Base-by-base conservation (phyloP, 2,888 invertebrate genomes). In the Lymantria monacha region DNA sequence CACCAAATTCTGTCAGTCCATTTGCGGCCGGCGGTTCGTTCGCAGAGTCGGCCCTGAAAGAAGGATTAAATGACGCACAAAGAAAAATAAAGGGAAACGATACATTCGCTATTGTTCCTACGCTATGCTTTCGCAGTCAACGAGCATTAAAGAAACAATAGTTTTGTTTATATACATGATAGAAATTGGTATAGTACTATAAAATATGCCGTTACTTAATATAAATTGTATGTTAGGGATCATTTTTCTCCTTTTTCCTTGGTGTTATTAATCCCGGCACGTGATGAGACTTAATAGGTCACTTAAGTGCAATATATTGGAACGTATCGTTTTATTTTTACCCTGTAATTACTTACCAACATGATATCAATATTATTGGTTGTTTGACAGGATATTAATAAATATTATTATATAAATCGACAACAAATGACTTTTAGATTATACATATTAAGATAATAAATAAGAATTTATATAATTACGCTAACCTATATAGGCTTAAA, bases 1-100 rank as follows among this genome's bases (percentile, higher is more conserved):
- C 88, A 75, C 92, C 92, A 51, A 92, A 92, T 65, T 87, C 87
- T 48, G 90, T 89, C 55, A 92, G 86, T 53, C 92, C 92, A 64
- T 91, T 87, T 44, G 81, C 83, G 46, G 68, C 81, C n/a, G 90
- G 84, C 30, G 83, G 74, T 63, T 91, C 92, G 73, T 90, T 89
- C 57, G 92, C 88, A 22, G 92, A 92, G 77, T 92, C 92, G 62
- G 92, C 92, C 91, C 91, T 92, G 81, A 55, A 69, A 66, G 79
- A 76, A 73, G 65, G 77, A 77, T 82, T 80, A 83, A 81, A 81
- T 83, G 75, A 70, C 70, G 69, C 76, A 75, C 78, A 72, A 76
- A 70, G 66, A 59, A 54, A 63, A 65, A 65, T 48, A 65, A 65
- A 64, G 50, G 53, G 48, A 67, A 55, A 57, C 44, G 51, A 72